A percentile compares a stretch with the other conserved stretches of the same genome.
These are phyloP conservation scores for Cyphotilapia sp. DNA, from an alignment of 2,113 vertebrate genomes.

Conservation along the genomic window DNA sequence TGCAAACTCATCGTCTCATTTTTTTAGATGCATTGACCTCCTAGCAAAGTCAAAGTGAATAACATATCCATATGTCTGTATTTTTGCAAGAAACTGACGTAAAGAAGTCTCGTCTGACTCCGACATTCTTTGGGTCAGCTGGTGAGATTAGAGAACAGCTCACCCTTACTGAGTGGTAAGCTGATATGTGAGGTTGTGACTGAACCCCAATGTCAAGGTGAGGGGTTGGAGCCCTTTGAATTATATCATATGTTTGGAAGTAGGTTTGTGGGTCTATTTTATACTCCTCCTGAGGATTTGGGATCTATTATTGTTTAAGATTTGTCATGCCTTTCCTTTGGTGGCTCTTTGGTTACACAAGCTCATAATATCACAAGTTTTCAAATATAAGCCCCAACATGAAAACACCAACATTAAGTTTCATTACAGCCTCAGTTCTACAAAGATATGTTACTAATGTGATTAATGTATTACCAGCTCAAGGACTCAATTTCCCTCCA, in stretches of 20 bases:
- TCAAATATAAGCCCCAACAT: neutral
- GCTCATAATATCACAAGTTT: slow-evolving; percentile 14
- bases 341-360: slow-evolving; percentile 8
- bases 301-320: slow-evolving; percentile 38
- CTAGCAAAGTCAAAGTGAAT: neutral
- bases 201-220: slow-evolving; percentile 55
- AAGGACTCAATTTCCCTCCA: neutral
- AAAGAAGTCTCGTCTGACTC: slow-evolving; percentile 28
- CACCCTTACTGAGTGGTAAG: slow-evolving; percentile 40
- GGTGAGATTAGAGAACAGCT: slow-evolving; percentile 33
- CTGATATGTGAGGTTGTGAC: slow-evolving; percentile 40
- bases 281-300: slow-evolving; percentile 19
- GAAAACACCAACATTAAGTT: neutral
- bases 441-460: neutral
- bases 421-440: neutral
- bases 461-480: neutral
- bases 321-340: slow-evolving; percentile 23
- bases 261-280: slow-evolving; percentile 6
- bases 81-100: slow-evolving; percentile 17
- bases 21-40: neutral
- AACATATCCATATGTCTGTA: neutral
- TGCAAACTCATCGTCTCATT: neutral
- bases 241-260: slow-evolving; percentile 56
- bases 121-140: slow-evolving; percentile 48
- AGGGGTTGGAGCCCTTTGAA: slow-evolving; percentile 41